Conservation (phyloP, 1,140 invertebrate species). For the Himalopsyche phryganea region DNA sequence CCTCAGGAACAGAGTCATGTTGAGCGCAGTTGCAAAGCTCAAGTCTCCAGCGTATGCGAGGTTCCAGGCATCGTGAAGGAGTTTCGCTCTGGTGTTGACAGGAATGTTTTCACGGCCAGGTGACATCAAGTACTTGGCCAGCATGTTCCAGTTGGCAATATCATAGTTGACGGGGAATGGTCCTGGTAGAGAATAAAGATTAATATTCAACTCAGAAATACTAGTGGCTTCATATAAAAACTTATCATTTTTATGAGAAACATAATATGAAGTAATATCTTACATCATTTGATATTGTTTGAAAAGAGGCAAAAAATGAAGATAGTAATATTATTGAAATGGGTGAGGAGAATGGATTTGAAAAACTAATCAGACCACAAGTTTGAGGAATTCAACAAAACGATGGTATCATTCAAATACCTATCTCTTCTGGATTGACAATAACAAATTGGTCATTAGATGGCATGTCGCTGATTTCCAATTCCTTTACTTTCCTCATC, state of each 20-base stretch:
- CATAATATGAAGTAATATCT: too few relatives aligned
- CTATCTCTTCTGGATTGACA: slow-evolving; percentile 77
- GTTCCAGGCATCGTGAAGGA: slow-evolving; percentile 76
- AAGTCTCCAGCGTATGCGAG: slow-evolving; percentile 73
- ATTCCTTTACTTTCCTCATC: slow-evolving; percentile 56
- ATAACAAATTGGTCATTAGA: slow-evolving; percentile 62
- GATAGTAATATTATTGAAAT: too few relatives aligned
- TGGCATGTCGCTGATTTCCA: slow-evolving; percentile 53
- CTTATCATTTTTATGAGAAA: too few relatives aligned
- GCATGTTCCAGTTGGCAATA: slow-evolving; percentile 69
- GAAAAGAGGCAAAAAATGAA: too few relatives aligned
- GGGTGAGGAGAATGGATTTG: too few relatives aligned
- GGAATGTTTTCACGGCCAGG: slow-evolving; percentile 58
- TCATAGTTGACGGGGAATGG: slow-evolving; percentile 84
- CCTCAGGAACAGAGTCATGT: slow-evolving; percentile 71
- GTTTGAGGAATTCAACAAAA: too few relatives aligned
- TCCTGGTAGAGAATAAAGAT: too few relatives aligned
- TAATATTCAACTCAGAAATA: too few relatives aligned
- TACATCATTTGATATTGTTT: too few relatives aligned
- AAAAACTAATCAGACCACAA: too few relatives aligned
- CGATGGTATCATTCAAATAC: slow-evolving; percentile 50
- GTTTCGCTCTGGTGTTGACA: slow-evolving; percentile 66
- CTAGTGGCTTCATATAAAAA: too few relatives aligned
- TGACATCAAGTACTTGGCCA: slow-evolving; percentile 61
- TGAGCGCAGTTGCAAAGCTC: slow-evolving; percentile 64